These are phyloP conservation scores for Conops quadrifasciatus DNA, from an alignment of 2,888 invertebrate genomes.

Conservation along the genomic window DNA sequence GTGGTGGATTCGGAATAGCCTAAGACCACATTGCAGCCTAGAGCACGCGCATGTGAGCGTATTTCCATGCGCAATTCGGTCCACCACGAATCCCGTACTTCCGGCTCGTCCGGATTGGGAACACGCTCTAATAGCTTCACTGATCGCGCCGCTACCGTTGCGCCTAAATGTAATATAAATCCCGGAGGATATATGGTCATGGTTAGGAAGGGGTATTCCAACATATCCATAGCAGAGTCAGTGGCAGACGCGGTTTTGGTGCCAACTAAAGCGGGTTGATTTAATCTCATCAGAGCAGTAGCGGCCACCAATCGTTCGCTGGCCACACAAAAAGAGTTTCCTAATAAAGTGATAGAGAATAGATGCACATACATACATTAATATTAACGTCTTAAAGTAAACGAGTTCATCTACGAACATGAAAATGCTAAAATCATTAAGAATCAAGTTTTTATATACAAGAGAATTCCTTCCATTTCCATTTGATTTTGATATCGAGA, in stretches of 20 bases:
- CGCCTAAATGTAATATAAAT: slow-evolving; percentile 88
- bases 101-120: slow-evolving; percentile 87
- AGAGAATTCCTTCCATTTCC: no score
- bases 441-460: neutral
- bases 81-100: slow-evolving; percentile 96
- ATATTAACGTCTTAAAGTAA: slow-evolving; percentile 6
- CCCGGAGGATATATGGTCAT: slow-evolving; percentile 89
- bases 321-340: slow-evolving; percentile 76
- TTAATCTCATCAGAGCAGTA: slow-evolving; percentile 69
- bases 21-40: slow-evolving; percentile 93
- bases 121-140: slow-evolving; percentile 85
- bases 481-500: no score
- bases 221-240: slow-evolving; percentile 80
- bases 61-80: slow-evolving; percentile 95
- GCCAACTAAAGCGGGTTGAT: slow-evolving; percentile 69
- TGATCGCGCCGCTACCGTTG: slow-evolving; percentile 83
- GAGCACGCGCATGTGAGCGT: slow-evolving; percentile 88
- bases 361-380: neutral
- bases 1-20: slow-evolving; percentile 93
- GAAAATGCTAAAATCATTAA: neutral
- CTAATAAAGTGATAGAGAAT: slow-evolving; percentile 66
- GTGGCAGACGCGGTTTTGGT: slow-evolving; percentile 72
- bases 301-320: slow-evolving; percentile 70
- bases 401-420: neutral
- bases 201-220: slow-evolving; percentile 96